These are phyloP conservation scores for Onychomys leucogaster DNA, from an alignment of 2,797 vertebrate genomes.

Conservation along the genomic window DNA sequence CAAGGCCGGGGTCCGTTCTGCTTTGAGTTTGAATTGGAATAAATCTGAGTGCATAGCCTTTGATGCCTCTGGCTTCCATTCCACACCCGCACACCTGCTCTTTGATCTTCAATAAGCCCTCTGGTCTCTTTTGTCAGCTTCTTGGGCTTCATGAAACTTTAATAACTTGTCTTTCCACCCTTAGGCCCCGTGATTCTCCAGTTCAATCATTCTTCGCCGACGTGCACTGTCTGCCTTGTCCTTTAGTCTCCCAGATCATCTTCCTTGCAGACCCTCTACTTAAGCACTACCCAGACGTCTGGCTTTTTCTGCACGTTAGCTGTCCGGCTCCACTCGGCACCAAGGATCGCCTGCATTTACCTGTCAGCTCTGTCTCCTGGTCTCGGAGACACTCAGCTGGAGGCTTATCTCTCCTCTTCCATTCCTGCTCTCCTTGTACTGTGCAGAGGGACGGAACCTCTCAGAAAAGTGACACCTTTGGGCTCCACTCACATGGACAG, in stretches of 20 bases:
- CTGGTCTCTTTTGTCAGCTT: not conserved
- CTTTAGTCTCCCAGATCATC: constrained; percentile 5
- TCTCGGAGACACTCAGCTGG: not conserved
- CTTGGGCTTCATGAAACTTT: not conserved
- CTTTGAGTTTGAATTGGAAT: not conserved
- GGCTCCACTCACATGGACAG: too few relatives aligned
- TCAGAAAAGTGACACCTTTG: not conserved
- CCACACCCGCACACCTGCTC: not conserved
- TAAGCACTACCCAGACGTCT: not conserved
- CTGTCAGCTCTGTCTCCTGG: not conserved
- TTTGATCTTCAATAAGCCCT: not conserved
- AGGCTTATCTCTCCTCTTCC: not conserved
- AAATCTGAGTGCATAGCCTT: not conserved
- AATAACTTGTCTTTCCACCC: constrained; percentile 6
- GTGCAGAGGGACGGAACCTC: not conserved
- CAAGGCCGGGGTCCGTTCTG: not conserved
- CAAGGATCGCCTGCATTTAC: fast-evolving
- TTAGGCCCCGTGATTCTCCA: not conserved
- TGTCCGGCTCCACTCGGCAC: not conserved
- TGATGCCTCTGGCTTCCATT: not conserved
- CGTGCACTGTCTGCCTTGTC: not conserved
- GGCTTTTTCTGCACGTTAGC: not conserved
- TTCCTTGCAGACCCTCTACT: not conserved
- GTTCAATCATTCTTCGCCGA: constrained; percentile 31
- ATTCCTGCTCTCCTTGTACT: not conserved